These are phyloP conservation scores for Montipora efflorescens DNA, from an alignment of 64 coral and sea anemone species.

Conservation along the genomic window DNA sequence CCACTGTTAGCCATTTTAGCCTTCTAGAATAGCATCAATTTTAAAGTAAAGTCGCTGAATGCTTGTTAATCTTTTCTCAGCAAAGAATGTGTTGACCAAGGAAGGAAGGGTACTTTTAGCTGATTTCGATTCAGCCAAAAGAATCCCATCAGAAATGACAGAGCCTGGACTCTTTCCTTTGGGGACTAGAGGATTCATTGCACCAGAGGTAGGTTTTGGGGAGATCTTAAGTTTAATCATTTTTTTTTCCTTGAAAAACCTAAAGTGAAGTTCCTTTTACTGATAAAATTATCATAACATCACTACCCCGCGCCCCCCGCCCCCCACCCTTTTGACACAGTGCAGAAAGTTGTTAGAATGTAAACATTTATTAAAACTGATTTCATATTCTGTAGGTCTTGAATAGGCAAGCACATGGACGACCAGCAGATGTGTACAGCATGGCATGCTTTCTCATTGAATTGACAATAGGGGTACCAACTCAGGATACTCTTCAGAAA, in stretches of 20 bases:
- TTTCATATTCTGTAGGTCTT: conserved; percentile 2
- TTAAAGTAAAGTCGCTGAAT: too few species aligned
- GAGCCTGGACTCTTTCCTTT: not conserved
- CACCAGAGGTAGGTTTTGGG: conserved; percentile 54
- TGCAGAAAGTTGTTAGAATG: too few species aligned
- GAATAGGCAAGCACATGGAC: conserved; percentile 28
- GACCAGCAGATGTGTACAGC: conserved; percentile 45
- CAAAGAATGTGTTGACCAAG: conserved; percentile 44
- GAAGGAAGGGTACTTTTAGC: conserved; percentile 39
- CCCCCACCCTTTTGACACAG: too few species aligned
- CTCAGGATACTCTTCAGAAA: not conserved
- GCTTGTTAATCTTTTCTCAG: not conserved
- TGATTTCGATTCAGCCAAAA: conserved; percentile 50
- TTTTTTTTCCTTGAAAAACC: not conserved
- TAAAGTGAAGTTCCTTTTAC: too few species aligned
- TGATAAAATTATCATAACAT: too few species aligned
- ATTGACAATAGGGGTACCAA: not conserved
- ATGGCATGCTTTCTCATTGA: conserved; percentile 44
- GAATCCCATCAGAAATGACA: not conserved
- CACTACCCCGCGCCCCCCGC: too few species aligned
- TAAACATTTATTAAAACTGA: not conserved
- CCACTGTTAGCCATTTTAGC: too few species aligned
- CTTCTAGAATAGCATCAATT: too few species aligned
- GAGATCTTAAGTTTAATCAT: not conserved
- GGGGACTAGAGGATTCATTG: conserved; percentile 48